Base-by-base conservation (phyloP, 2,797 vertebrate genomes). In the Gadopsis bispinosus region DNA sequence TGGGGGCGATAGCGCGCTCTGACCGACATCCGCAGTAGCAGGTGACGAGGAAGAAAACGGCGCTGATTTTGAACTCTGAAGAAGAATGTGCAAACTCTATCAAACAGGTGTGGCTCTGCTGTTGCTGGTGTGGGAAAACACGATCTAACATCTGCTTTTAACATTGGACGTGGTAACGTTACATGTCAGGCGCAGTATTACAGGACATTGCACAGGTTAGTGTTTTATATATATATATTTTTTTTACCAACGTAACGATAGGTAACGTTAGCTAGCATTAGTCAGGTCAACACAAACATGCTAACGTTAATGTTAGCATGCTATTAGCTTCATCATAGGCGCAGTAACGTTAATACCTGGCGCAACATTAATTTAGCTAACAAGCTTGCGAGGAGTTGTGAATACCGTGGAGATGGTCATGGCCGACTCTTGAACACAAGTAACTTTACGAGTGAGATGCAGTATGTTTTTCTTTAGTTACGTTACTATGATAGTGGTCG, bases 31-130 rank as follows among this genome's bases (percentile, higher is more conserved):
- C 13, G 1, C 0, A 13, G 4, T 4, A 10, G 2, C 1, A 59
- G 0, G 7, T 0, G 2, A 48, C 76, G 87, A 93, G 29, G 87
- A 92, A 93, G 88, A 91, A 90, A 88, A 79, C 84, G 84, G 92
- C 93, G 91, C 91, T 89, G 92, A 79, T 91, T 94, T 94, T 93
- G 77, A 94, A 94, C 75, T 88, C 83, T 78, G 60, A 19, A 37
- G 67, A 87, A 77, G 87, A 84, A 86, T 75, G 69, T 75, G 43
- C 9, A 55, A 73, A 80, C 71, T 73, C 77, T 61, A 22, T 26
- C 62, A 63, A 37, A 0, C 77, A 91, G 91, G 87, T 85, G 92
- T 84, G 90, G 89, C 80, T 60, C 29, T 26, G 31, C 75, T 39
- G 69, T 11, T 4, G 54, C 6, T 37, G 45, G 2, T 26, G 56